phyloP scores from a whole-genome alignment of 2,888 invertebrate genomes.

The Pantelozetes paolii region DNA sequence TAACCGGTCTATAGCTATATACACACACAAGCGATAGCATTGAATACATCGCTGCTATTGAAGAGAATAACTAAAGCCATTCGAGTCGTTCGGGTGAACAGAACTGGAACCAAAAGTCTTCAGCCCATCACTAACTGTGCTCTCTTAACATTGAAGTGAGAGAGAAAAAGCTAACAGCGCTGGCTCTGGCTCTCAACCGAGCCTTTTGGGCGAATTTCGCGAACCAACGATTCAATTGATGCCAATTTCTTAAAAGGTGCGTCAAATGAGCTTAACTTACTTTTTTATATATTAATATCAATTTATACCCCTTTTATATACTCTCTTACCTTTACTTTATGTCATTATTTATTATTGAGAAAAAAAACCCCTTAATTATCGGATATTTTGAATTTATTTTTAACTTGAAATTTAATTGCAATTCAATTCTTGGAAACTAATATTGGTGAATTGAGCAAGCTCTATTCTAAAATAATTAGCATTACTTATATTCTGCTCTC shows the following conservation, averaged over 20 bases:
- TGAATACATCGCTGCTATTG: neutral
- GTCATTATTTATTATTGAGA: too few species aligned
- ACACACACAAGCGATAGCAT: neutral
- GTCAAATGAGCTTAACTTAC: conserved; percentile 21
- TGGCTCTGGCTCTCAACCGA: neutral
- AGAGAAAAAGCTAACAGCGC: neutral
- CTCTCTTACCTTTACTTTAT: neutral
- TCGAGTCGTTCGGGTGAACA: conserved; percentile 31
- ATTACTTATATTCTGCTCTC: too few species aligned
- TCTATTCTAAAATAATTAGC: too few species aligned
- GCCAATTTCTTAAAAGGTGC: conserved; percentile 31
- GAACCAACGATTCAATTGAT: conserved; percentile 36
- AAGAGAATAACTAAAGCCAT: neutral
- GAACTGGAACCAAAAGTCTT: conserved; percentile 28
- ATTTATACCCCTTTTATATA: neutral
- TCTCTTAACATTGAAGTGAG: too few species aligned
- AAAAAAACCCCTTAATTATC: too few species aligned
- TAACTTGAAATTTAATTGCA: too few species aligned
- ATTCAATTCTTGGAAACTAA: too few species aligned
- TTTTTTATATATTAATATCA: neutral
- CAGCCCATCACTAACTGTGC: conserved; percentile 23
- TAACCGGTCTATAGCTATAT: neutral
- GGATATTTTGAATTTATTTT: too few species aligned
- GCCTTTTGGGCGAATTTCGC: conserved; percentile 35
- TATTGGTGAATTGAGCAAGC: too few species aligned